Percentiles rank a stretch among this genome's conserved stretches.
phyloP scores from a whole-genome alignment of 1,140 invertebrate species.

The Cotesia vestalis region DNA sequence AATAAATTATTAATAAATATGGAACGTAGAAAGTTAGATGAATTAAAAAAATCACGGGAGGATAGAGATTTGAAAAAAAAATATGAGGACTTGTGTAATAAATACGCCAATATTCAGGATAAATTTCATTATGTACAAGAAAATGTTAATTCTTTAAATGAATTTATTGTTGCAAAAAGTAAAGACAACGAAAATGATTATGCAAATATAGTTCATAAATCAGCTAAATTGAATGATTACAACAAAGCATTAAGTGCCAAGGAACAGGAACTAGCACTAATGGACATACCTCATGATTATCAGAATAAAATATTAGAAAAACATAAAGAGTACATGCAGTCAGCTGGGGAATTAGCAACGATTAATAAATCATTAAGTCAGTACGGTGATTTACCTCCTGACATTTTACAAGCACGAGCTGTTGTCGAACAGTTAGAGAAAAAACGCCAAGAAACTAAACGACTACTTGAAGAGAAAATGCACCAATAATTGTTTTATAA shows the following conservation, averaged over 20 bases:
- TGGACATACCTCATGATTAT: slow-evolving; percentile 48
- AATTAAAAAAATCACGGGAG: slow-evolving; percentile 45
- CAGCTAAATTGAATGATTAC: slow-evolving; percentile 53
- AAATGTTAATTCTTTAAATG: slow-evolving; percentile 42
- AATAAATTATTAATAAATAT: slow-evolving; percentile 42
- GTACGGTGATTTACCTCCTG: slow-evolving; percentile 56
- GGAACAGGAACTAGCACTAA: slow-evolving; percentile 43
- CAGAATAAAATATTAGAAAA: slow-evolving; percentile 49
- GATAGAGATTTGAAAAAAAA: slow-evolving; percentile 47
- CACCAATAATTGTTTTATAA: slow-evolving; percentile 24
- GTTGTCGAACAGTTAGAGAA: slow-evolving; percentile 49
- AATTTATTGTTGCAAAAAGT: slow-evolving; percentile 36
- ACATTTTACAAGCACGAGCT: slow-evolving; percentile 57
- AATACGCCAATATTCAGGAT: slow-evolving; percentile 45
- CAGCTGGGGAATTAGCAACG: slow-evolving; percentile 44
- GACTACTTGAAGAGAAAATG: slow-evolving; percentile 44
- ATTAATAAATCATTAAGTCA: slow-evolving; percentile 48
- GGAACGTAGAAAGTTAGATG: slow-evolving; percentile 46
- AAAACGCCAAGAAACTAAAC: slow-evolving; percentile 49
- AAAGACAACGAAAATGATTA: slow-evolving; percentile 43
- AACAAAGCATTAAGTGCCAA: slow-evolving; percentile 45
- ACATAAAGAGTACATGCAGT: slow-evolving; percentile 47
- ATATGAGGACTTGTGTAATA: slow-evolving; percentile 49
- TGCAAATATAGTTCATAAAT: slow-evolving; percentile 45
- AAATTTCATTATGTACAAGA: slow-evolving; percentile 46